Evolutionary conservation across 2,797 vertebrate species (phyloP).

Genomic region (Xenops minutus): DNA sequence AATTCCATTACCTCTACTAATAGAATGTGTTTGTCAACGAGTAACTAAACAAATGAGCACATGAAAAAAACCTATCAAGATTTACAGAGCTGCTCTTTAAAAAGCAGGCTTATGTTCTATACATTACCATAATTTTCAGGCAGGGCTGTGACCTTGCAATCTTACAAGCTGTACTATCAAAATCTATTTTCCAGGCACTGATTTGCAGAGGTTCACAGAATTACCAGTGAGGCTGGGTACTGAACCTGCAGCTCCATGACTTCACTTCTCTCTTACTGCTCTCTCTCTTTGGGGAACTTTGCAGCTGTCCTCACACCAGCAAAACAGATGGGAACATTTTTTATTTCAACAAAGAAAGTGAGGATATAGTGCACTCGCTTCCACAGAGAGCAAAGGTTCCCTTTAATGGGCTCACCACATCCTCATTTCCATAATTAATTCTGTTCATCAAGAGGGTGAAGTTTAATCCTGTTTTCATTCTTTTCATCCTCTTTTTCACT

Average conservation of each 20-base stretch:
- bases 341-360: background rate
- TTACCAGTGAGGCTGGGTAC: background rate
- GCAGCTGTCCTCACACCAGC: conserved; percentile 11
- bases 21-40: background rate
- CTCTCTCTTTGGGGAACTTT: background rate
- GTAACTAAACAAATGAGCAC: background rate
- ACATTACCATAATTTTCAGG: background rate
- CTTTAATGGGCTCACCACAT: background rate
- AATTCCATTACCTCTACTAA: background rate
- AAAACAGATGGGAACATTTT: conserved; percentile 27
- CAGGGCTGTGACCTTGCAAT: background rate
- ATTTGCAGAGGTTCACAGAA: background rate
- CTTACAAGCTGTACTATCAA: background rate
- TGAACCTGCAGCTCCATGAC: background rate
- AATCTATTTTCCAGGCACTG: background rate
- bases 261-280: background rate
- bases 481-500: background rate
- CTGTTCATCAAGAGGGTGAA: background rate
- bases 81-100: background rate
- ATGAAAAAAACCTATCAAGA: background rate
- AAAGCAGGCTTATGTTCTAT: background rate
- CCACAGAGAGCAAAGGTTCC: conserved; percentile 12
- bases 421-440: conserved; percentile 39
- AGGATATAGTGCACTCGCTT: background rate
- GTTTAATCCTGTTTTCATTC: conserved; percentile 19